phyloP scores from a whole-genome alignment of 2,797 vertebrate genomes.

The Eospalax fontanierii region DNA sequence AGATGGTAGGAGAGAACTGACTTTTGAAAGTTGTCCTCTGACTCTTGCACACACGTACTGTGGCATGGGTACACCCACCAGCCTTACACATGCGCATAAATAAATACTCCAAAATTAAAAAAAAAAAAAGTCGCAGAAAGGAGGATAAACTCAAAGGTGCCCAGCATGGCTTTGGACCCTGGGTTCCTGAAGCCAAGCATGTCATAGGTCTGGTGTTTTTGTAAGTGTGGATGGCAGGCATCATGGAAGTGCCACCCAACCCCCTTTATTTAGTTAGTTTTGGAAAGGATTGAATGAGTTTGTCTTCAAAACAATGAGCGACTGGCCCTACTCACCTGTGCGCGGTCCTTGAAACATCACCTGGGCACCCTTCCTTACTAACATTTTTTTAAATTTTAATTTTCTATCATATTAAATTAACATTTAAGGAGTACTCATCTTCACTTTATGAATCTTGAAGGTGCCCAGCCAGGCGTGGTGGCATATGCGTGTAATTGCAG shows the following conservation, averaged over 20 bases:
- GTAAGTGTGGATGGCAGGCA: background rate
- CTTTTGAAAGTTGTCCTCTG: background rate
- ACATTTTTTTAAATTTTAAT: background rate
- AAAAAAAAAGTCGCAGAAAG: background rate
- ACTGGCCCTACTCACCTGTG: background rate
- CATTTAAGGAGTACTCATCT: background rate
- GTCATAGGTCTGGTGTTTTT: background rate
- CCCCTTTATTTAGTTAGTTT: background rate
- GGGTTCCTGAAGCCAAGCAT: constrained; percentile 4
- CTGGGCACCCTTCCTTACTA: background rate
- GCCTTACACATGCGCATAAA: background rate
- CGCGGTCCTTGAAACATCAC: constrained; percentile 1
- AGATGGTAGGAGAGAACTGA: background rate
- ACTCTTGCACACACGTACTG: no score
- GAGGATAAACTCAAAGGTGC: background rate
- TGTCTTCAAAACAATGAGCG: constrained; percentile 17
- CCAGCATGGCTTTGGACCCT: background rate
- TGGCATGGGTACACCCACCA: no score
- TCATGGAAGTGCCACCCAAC: background rate
- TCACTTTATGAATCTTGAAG: background rate
- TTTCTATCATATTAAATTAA: background rate
- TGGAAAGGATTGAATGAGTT: background rate
- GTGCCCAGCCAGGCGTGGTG: background rate
- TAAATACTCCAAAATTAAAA: background rate
- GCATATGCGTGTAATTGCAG: no score